Percentiles rank a stretch among this genome's conserved stretches.
These are phyloP conservation scores for Pristiophorus japonicus DNA, from an alignment of 2,113 vertebrate species.

Conservation along the genomic window DNA sequence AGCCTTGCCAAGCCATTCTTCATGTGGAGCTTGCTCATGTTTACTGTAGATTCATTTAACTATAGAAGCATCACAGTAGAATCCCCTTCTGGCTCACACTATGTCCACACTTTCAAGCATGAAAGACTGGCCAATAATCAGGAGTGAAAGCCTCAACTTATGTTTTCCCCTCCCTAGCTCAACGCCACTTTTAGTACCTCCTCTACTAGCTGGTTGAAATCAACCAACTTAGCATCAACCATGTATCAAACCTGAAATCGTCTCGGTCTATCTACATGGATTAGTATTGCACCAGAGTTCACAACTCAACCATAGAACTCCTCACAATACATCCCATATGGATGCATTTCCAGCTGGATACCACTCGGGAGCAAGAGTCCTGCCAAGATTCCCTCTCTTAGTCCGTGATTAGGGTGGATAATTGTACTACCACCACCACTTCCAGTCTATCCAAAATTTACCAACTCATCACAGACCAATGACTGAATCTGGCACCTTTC, in stretches of 20 bases:
- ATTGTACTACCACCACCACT: constrained; percentile 6
- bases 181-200: not conserved
- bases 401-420: not conserved
- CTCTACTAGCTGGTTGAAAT: not conserved
- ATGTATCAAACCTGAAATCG: not conserved
- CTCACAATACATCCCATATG: not conserved
- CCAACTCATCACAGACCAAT: not conserved
- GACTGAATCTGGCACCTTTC: not conserved
- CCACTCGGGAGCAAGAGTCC: not conserved
- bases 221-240: not conserved
- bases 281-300: not conserved
- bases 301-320: not conserved
- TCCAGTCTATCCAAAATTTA: not conserved
- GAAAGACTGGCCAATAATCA: not conserved
- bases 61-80: not conserved
- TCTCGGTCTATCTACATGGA: not conserved
- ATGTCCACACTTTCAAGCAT: not conserved
- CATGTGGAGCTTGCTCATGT: not conserved
- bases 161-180: not conserved
- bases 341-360: not conserved
- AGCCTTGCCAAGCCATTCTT: not conserved
- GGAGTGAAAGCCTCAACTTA: not conserved
- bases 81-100: not conserved
- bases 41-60: not conserved
- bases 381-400: not conserved